Evolutionary conservation across 1,140 invertebrate genomes (phyloP).

Genomic region (Apis cerana): DNA sequence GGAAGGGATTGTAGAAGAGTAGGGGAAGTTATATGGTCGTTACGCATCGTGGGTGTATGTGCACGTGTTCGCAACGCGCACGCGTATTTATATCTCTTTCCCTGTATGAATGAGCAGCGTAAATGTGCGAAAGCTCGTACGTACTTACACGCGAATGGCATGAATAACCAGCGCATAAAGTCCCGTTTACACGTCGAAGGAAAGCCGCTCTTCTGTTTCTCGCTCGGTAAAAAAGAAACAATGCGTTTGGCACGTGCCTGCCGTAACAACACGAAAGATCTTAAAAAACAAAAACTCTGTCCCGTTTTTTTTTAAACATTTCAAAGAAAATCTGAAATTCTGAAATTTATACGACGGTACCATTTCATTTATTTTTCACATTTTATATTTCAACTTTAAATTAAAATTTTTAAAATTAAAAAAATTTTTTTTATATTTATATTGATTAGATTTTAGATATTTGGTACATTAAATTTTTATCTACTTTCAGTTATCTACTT

Average conservation of each 20-base stretch:
- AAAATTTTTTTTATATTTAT: too few relatives aligned
- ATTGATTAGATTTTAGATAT: too few relatives aligned
- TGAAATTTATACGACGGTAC: not conserved
- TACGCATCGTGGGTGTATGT: constrained; percentile 41
- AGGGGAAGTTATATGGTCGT: constrained; percentile 55
- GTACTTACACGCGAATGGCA: constrained; percentile 52
- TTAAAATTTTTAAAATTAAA: too few relatives aligned
- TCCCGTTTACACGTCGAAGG: constrained; percentile 63
- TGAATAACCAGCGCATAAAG: constrained; percentile 66
- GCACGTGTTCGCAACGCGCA: constrained; percentile 48
- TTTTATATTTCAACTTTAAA: not conserved
- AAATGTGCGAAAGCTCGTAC: constrained; percentile 65
- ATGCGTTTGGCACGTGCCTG: not conserved
- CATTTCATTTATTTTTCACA: not conserved
- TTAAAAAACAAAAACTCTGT: not conserved
- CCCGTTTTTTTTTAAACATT: not conserved
- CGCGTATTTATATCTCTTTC: constrained; percentile 67
- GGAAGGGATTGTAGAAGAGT: not conserved
- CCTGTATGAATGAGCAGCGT: constrained; percentile 69
- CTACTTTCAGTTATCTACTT: too few relatives aligned
- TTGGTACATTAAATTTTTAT: too few relatives aligned
- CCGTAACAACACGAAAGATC: not conserved
- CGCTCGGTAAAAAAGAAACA: constrained; percentile 5
- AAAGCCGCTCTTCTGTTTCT: constrained; percentile 29
- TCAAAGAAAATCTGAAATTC: not conserved